A percentile compares a stretch with the other conserved stretches of the same genome.
These are phyloP conservation scores for Callaeas wilsoni DNA, from an alignment of 2,113 vertebrate species.

Conservation along the genomic window DNA sequence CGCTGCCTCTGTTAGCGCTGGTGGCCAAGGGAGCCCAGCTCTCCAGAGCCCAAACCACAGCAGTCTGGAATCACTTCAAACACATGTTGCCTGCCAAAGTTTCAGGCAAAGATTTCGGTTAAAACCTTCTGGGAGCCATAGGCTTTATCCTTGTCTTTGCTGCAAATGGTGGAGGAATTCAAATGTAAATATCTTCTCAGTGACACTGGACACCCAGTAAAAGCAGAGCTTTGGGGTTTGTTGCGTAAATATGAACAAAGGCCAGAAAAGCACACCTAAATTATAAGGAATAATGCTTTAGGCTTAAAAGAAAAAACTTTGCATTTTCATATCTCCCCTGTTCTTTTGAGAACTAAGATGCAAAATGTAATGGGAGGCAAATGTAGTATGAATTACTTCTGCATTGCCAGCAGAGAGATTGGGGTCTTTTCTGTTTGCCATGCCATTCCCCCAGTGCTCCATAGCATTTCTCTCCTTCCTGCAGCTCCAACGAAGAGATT, in stretches of 20 bases:
- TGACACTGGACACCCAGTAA: background rate
- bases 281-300: background rate
- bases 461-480: background rate
- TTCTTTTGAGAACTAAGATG: background rate
- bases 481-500: slow-evolving; percentile 84
- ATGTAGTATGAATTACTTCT: background rate
- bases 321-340: background rate
- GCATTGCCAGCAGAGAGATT: background rate
- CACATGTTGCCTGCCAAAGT: background rate
- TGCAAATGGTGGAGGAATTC: background rate
- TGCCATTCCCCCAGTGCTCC: background rate
- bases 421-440: background rate
- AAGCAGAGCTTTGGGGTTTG: background rate
- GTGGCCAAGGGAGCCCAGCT: background rate
- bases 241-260: background rate
- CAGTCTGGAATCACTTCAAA: background rate
- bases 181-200: background rate
- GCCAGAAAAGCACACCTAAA: background rate
- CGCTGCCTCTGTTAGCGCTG: background rate
- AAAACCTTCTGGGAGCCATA: background rate
- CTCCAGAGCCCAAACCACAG: background rate
- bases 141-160: background rate
- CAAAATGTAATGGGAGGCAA: background rate
- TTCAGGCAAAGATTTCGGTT: background rate
- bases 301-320: background rate